A percentile compares a stretch with the other conserved stretches of the same genome.
phyloP scores from a whole-genome alignment of 2,113 vertebrate genomes.

The Channa maculata region DNA sequence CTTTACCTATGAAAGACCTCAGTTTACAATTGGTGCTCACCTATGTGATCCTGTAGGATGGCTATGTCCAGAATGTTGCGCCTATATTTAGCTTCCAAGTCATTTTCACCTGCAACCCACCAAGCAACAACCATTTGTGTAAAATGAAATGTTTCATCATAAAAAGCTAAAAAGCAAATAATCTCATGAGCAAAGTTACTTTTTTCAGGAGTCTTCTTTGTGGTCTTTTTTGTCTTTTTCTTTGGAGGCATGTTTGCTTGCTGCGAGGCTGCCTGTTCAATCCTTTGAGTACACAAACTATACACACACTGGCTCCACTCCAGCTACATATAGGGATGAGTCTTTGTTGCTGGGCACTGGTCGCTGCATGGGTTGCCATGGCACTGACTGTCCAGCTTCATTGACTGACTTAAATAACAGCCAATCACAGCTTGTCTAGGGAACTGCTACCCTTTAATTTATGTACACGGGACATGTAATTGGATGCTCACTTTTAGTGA shows the following conservation, averaged over 20 bases:
- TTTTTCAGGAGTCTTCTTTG: constrained; percentile 55
- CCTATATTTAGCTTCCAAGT: constrained; percentile 69
- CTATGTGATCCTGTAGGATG: constrained; percentile 77
- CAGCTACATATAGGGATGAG: constrained; percentile 26
- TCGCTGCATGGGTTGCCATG: constrained; percentile 56
- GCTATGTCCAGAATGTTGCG: constrained; percentile 76
- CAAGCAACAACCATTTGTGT: not conserved
- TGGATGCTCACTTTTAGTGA: constrained; percentile 16
- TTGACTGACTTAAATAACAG: constrained; percentile 46
- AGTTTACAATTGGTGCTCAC: constrained; percentile 67
- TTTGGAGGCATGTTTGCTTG: constrained; percentile 78
- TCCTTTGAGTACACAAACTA: not conserved
- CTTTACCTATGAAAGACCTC: not conserved
- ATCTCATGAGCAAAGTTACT: constrained; percentile 32
- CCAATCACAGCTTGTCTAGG: constrained; percentile 54
- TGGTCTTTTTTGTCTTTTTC: constrained; percentile 67
- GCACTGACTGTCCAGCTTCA: constrained; percentile 17
- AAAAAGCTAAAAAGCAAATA: too few relatives aligned
- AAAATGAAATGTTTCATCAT: not conserved
- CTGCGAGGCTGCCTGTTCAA: constrained; percentile 13
- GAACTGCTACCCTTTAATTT: constrained; percentile 12
- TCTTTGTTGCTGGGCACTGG: constrained; percentile 43
- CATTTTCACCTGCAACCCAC: constrained; percentile 60
- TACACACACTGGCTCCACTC: not conserved
- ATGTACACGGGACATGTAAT: constrained; percentile 18